Evolutionary conservation across 2,888 invertebrate genomes (phyloP).

Genomic region (Eupeodes luniger): DNA sequence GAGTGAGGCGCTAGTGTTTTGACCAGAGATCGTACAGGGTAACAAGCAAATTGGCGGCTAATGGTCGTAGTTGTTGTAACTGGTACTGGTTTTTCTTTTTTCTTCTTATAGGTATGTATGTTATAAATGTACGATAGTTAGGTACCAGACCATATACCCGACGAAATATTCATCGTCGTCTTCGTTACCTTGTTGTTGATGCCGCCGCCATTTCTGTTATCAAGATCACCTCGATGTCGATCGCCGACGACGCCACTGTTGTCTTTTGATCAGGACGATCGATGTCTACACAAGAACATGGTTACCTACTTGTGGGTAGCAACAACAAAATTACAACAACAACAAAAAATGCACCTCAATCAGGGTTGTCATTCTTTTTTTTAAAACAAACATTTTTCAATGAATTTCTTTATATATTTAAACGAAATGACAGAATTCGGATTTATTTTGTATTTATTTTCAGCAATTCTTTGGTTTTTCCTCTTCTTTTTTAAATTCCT

Average conservation of each 20-base stretch:
- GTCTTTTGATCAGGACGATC: constrained; percentile 65
- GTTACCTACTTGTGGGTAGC: constrained; percentile 38
- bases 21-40: constrained; percentile 68
- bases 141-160: constrained; percentile 17
- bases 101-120: background rate
- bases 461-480: too few relatives aligned
- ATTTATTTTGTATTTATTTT: too few relatives aligned
- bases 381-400: too few relatives aligned
- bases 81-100: constrained; percentile 4
- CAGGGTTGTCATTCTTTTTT: background rate
- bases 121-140: background rate
- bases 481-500: too few relatives aligned
- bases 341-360: background rate
- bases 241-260: constrained; percentile 55
- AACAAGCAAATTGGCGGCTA: constrained; percentile 75
- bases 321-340: background rate
- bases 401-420: too few relatives aligned
- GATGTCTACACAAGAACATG: constrained; percentile 62
- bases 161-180: constrained; percentile 16
- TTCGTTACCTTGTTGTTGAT: constrained; percentile 30
- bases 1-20: constrained; percentile 74
- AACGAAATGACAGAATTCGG: too few relatives aligned
- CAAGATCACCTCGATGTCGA: constrained; percentile 44
- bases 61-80: constrained; percentile 54
- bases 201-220: constrained; percentile 19